Evolutionary conservation across 1,140 invertebrate species (phyloP), one percentile per base, ranked within the genome.

Genomic region (Rhizoglyphus robini): DNA sequence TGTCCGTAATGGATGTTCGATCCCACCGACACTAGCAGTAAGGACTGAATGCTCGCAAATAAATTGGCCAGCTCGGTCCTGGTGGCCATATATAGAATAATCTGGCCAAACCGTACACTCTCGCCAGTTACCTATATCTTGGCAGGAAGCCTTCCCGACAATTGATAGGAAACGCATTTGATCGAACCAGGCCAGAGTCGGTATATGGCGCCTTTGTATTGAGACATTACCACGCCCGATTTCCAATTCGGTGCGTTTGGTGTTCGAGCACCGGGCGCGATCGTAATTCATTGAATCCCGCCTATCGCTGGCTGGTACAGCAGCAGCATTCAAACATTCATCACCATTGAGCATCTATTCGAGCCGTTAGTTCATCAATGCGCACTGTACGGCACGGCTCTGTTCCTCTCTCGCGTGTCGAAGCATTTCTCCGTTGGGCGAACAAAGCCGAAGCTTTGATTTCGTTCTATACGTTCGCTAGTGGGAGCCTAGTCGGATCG

Each of bases 101-200:
- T 41, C 36, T 41, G 8, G 18, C n/a, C 36, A 41, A 11, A 41
- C 36, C 8, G 36, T 41, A 41, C 36, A 41, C 18, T 8, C 36
- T 41, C 36, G 8, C 36, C 8, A 41, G 36, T 41, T 41, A 41
- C 36, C 36, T 41, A 41, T 41, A 41, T 41, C 36, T 11, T 41
- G 36, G 36, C 18, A 41, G 8, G 36, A 18, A 41, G 18, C 36
- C n/a, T n/a, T n/a, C n/a, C n/a, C n/a, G n/a, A n/a, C n/a, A n/a
- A 60, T 60, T 29, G 58, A 60, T 60, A 60, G 58, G 38, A 60
- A 60, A 60, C 58, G 27, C 58, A 60, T 60, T 60, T 60, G 27
- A 60, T 60, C 58, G 58, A 29, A 60, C 27, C 58, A 27, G 36
- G 36, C 2, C 8, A 11, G 58, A 60, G 36, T 41, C 36, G 8